Conservation (phyloP, 2,797 vertebrate genomes). For the Calcarius lapponicus region DNA sequence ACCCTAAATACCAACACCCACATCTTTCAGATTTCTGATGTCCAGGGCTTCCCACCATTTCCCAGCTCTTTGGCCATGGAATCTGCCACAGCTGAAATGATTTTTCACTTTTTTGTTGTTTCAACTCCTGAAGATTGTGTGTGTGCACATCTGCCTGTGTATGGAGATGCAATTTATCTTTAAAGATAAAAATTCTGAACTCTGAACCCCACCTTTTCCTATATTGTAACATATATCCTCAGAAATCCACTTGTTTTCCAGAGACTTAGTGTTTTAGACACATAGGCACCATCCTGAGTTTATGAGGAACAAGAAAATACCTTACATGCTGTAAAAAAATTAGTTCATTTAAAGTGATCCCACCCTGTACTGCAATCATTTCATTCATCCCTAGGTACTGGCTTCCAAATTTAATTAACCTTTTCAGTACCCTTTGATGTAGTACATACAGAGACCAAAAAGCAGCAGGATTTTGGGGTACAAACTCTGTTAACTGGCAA, state of each 20-base stretch:
- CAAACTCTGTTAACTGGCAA: background rate
- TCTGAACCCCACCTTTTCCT: background rate
- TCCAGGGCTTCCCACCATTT: background rate
- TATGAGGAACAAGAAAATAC: background rate
- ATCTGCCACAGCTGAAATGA: background rate
- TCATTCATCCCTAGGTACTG: background rate
- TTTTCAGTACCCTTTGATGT: background rate
- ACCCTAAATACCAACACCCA: background rate
- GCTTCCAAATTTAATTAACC: background rate
- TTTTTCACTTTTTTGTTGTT: background rate
- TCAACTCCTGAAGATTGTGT: background rate
- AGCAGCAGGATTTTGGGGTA: background rate
- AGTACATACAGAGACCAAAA: background rate
- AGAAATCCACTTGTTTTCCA: background rate
- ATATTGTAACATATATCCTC: background rate
- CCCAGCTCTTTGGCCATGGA: background rate
- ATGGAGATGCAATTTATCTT: background rate
- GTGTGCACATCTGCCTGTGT: rapidly evolving
- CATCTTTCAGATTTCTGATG: background rate
- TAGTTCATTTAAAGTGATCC: background rate
- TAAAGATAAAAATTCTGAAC: background rate
- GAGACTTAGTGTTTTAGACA: background rate
- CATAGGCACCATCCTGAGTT: background rate
- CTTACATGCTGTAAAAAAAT: background rate
- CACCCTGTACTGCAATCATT: background rate